phyloP scores from a whole-genome alignment of 2,888 invertebrate genomes.

The Hyalella azteca region DNA sequence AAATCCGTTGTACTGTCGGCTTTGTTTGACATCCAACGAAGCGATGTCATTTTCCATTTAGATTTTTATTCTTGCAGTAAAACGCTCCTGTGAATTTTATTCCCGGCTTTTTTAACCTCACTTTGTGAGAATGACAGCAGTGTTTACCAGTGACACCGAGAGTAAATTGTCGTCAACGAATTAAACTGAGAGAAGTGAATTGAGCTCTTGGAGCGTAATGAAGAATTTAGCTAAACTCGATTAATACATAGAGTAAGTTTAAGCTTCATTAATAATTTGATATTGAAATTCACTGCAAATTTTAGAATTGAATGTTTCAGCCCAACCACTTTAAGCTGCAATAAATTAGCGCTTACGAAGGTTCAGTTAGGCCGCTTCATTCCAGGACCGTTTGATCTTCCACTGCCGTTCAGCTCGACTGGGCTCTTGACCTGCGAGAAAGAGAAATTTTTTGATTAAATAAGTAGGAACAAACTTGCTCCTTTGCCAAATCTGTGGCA shows the following conservation, averaged over 20 bases:
- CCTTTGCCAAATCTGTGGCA: too few relatives aligned
- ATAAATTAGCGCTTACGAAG: too few relatives aligned
- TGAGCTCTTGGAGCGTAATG: neutral
- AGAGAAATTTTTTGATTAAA: too few relatives aligned
- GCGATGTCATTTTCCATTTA: conserved; percentile 35
- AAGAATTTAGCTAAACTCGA: neutral
- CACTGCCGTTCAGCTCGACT: too few relatives aligned
- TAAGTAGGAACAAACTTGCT: too few relatives aligned
- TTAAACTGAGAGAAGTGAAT: neutral
- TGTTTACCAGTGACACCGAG: neutral
- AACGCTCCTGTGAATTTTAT: neutral
- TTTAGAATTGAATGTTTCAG: neutral
- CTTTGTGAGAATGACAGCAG: neutral
- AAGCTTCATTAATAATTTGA: neutral
- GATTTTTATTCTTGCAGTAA: neutral
- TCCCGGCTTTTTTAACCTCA: neutral
- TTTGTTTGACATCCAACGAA: conserved; percentile 23
- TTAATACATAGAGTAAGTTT: neutral
- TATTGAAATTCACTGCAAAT: neutral
- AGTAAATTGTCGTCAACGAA: neutral
- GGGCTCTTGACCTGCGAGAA: too few relatives aligned
- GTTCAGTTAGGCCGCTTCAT: too few relatives aligned
- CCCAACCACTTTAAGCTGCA: too few relatives aligned
- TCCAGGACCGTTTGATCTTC: too few relatives aligned
- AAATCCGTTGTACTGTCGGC: neutral